A percentile compares a stretch with the other conserved stretches of the same genome.
These are phyloP conservation scores for Plebejus argus DNA, from an alignment of 2,888 invertebrate genomes.

Conservation along the genomic window DNA sequence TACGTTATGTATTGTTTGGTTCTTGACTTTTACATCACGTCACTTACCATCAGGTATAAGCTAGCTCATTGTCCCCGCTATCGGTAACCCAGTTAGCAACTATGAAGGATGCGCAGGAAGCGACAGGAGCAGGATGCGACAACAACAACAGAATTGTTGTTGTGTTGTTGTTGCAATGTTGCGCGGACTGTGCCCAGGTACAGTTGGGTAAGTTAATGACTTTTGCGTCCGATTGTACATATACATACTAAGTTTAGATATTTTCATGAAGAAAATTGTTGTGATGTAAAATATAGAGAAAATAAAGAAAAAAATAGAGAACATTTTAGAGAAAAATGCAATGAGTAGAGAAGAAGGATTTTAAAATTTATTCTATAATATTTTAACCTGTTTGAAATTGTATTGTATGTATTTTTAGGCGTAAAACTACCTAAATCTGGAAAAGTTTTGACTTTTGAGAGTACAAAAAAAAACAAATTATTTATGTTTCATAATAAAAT, in stretches of 20 bases:
- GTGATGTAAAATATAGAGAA: neutral
- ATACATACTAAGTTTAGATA: neutral
- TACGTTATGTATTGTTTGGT: too few relatives aligned
- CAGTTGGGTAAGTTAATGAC: neutral
- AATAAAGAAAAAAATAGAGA: too few relatives aligned
- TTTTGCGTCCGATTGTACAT: neutral
- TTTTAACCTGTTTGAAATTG: too few relatives aligned
- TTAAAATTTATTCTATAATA: too few relatives aligned
- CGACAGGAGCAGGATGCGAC: conserved; percentile 61
- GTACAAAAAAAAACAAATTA: too few relatives aligned
- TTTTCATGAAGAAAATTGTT: neutral
- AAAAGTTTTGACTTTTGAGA: too few relatives aligned
- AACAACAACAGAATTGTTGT: conserved; percentile 52
- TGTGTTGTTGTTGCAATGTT: conserved; percentile 45
- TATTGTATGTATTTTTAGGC: too few relatives aligned
- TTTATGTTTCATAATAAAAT: too few relatives aligned
- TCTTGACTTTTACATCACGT: too few relatives aligned
- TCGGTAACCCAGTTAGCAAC: conserved; percentile 51
- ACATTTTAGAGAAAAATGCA: too few relatives aligned
- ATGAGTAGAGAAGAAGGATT: too few relatives aligned
- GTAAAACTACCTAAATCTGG: too few relatives aligned
- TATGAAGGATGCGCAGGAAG: conserved; percentile 57
- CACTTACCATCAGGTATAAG: neutral
- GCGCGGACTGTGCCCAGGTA: conserved; percentile 28
- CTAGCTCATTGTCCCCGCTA: conserved; percentile 34